A percentile compares a stretch with the other conserved stretches of the same genome.
Evolutionary conservation across 2,797 vertebrate species (phyloP).

Genomic region (Apogon talboti): DNA sequence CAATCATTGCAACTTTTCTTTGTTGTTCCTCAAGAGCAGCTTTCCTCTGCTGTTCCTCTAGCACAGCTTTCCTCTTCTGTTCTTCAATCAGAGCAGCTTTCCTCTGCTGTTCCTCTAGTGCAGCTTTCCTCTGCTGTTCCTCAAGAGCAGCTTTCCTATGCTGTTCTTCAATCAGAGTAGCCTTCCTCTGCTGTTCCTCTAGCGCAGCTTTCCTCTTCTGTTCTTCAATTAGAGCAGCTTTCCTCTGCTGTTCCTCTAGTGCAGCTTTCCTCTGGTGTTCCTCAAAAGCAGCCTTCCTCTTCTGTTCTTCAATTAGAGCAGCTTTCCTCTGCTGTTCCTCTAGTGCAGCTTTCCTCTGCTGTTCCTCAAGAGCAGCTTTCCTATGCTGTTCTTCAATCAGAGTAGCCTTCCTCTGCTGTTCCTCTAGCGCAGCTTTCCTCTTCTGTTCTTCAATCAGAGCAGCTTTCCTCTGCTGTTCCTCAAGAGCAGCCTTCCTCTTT

Average conservation of each 20-base stretch:
- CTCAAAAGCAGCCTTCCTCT: background rate
- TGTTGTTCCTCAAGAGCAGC: slow-evolving; percentile 2
- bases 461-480: background rate
- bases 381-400: background rate
- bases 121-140: slow-evolving; percentile 28
- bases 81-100: slow-evolving; percentile 2
- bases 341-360: background rate
- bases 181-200: background rate
- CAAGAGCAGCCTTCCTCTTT: background rate
- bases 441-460: background rate
- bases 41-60: slow-evolving; percentile 5
- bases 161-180: slow-evolving; percentile 15
- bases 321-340: slow-evolving; percentile 7
- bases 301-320: background rate
- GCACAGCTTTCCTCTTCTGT: slow-evolving; percentile 5
- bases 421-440: background rate
- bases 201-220: background rate
- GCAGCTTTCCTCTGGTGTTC: slow-evolving; percentile 10
- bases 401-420: background rate
- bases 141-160: background rate
- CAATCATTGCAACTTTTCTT: slow-evolving; percentile 1
- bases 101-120: slow-evolving; percentile 6
- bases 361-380: slow-evolving; percentile 2
- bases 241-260: background rate
- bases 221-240: background rate